phyloP scores from a whole-genome alignment of 2,113 vertebrate species.

The Cervus canadensis region DNA sequence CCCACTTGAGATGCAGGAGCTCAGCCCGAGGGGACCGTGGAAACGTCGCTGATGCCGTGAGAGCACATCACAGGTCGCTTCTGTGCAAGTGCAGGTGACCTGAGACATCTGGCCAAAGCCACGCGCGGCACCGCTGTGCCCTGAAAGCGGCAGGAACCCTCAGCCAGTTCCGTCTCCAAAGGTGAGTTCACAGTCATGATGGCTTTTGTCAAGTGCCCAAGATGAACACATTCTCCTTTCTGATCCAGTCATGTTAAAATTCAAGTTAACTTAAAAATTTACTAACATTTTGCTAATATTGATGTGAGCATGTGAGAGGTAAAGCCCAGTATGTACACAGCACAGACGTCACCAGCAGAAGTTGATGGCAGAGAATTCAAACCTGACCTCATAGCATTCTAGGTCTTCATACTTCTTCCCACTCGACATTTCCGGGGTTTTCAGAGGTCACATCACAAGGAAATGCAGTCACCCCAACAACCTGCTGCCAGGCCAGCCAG shows the following conservation, averaged over 20 bases:
- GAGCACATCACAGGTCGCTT: neutral
- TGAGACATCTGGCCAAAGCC: too few species aligned
- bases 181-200: neutral
- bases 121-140: accelerated
- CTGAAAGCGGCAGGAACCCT: neutral
- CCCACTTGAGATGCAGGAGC: neutral
- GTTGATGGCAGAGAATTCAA: accelerated
- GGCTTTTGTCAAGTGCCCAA: neutral
- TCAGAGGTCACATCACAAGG: neutral
- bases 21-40: neutral
- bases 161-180: neutral
- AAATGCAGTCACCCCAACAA: neutral
- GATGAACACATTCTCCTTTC: neutral
- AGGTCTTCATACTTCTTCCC: neutral
- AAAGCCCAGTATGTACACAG: too few species aligned
- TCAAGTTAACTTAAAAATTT: neutral
- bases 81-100: neutral
- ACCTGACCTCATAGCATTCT: accelerated
- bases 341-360: neutral
- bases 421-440: accelerated
- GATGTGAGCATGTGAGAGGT: accelerated
- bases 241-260: neutral
- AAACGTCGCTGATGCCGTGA: neutral
- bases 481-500: neutral
- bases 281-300: neutral